These are phyloP conservation scores for Ceratosolen fusciceps DNA, from an alignment of 1,140 invertebrate species.

Conservation along the genomic window DNA sequence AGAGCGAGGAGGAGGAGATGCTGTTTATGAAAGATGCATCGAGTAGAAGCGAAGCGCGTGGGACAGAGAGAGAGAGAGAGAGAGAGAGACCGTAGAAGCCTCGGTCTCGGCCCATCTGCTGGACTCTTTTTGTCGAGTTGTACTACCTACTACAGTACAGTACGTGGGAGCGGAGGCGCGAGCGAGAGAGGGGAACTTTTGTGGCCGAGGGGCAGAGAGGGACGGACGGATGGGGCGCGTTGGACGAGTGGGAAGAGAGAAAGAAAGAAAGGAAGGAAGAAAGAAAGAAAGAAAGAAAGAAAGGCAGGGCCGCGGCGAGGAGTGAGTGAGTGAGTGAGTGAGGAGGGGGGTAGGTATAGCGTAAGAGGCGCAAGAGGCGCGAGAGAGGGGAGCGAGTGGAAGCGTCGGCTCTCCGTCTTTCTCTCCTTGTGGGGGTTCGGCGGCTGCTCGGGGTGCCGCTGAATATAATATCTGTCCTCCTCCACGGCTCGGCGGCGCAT, in stretches of 20 bases:
- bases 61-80: too few relatives aligned
- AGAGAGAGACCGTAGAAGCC: background rate
- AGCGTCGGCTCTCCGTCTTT: slow-evolving; percentile 23
- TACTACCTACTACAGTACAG: too few relatives aligned
- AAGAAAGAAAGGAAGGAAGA: background rate
- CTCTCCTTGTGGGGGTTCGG: slow-evolving; percentile 29
- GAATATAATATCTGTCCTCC: slow-evolving; percentile 12
- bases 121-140: background rate
- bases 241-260: background rate
- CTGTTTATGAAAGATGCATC: background rate
- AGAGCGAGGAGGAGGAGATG: background rate
- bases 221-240: background rate
- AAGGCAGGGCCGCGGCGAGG: background rate
- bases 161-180: background rate
- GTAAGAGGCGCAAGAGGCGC: background rate
- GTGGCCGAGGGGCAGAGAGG: background rate
- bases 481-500: background rate
- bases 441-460: background rate
- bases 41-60: too few relatives aligned
- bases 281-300: background rate
- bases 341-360: background rate
- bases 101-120: background rate
- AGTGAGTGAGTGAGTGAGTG: slow-evolving; percentile 9
- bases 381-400: slow-evolving; percentile 21
- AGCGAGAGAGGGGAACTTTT: background rate